These are phyloP conservation scores for Microcebus murinus DNA, from an alignment of 2,113 vertebrate genomes.

Conservation along the genomic window DNA sequence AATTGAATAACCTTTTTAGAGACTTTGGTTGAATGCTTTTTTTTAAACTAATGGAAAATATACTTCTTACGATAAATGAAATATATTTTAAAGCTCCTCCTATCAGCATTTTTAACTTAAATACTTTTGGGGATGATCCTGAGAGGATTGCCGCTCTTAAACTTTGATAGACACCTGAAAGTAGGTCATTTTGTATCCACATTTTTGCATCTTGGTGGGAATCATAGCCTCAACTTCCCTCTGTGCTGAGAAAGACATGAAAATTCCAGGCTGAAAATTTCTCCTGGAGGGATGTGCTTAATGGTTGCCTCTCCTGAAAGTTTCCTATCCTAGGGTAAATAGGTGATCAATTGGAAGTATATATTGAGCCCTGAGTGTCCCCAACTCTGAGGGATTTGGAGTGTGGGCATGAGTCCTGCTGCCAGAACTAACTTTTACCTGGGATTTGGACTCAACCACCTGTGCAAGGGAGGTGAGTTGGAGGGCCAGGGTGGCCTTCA, in stretches of 20 bases:
- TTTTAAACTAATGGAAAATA: neutral
- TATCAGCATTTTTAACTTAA: conserved; percentile 43
- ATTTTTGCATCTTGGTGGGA: neutral
- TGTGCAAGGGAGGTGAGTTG: neutral
- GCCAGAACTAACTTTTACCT: neutral
- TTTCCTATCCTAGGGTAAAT: neutral
- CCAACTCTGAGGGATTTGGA: neutral
- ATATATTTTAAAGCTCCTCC: conserved; percentile 1
- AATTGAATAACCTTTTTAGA: conserved; percentile 33
- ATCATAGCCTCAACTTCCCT: neutral
- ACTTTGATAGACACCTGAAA: neutral
- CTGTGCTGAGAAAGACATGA: neutral
- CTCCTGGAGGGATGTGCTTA: neutral
- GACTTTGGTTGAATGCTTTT: neutral
- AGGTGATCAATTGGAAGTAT: accelerated
- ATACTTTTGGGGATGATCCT: neutral
- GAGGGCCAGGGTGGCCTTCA: too few species aligned
- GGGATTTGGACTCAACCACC: neutral
- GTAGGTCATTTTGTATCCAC: neutral
- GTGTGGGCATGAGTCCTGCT: neutral
- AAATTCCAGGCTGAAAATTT: neutral
- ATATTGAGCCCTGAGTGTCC: neutral
- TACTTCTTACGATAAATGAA: conserved; percentile 19
- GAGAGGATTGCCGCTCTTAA: neutral
- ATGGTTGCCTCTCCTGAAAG: neutral